Evolutionary conservation across 2,797 vertebrate genomes (phyloP).

Genomic region (Cacajao melanocephalus): DNA sequence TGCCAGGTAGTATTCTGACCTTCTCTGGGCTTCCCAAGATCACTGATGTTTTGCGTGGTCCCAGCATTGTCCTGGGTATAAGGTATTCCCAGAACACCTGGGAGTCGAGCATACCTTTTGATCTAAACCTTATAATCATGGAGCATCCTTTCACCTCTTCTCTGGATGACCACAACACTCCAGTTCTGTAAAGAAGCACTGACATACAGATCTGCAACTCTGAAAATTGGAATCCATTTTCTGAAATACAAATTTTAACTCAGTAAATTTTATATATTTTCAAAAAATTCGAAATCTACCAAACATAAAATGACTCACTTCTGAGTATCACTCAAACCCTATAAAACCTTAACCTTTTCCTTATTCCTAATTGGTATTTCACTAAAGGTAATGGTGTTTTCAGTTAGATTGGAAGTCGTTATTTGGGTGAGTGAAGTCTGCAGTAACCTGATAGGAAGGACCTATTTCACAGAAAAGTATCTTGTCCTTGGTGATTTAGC

Average conservation of each 20-base stretch:
- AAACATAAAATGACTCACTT: constrained; percentile 2
- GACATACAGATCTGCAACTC: not conserved
- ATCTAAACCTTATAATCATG: not conserved
- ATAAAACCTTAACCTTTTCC: not conserved
- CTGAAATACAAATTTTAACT: not conserved
- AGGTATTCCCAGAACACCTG: not conserved
- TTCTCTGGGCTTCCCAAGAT: not conserved
- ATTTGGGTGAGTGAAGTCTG: not conserved
- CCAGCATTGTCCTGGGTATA: not conserved
- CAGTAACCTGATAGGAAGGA: not conserved
- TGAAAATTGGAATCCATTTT: constrained; percentile 39
- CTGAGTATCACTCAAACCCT: not conserved
- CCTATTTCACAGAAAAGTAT: not conserved
- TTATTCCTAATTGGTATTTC: not conserved
- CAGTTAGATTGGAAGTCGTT: not conserved
- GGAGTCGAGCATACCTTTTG: not conserved
- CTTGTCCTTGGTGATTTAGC: not conserved
- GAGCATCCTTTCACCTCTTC: not conserved
- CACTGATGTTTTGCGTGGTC: not conserved
- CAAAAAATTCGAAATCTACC: not conserved
- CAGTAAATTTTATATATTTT: not conserved
- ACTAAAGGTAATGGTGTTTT: not conserved
- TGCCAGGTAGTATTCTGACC: not conserved
- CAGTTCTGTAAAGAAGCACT: not conserved
- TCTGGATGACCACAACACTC: not conserved